Evolutionary conservation across 2,888 invertebrate species (phyloP).

Genomic region (Sepiola atlantica): DNA sequence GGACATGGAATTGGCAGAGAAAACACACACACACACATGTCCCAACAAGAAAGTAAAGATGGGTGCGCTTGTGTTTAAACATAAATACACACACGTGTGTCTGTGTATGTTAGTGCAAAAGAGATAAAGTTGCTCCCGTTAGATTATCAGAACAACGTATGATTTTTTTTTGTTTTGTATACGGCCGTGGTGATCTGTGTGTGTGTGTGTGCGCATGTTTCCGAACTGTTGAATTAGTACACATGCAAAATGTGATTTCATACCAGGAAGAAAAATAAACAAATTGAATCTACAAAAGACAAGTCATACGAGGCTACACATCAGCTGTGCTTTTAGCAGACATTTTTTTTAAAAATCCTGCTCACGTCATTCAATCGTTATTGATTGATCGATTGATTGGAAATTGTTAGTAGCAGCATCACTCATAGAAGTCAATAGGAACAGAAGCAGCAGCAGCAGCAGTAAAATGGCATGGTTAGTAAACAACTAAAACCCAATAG

Average conservation of each 20-base stretch:
- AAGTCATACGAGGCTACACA: neutral
- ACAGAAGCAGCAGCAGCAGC: neutral
- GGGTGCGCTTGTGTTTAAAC: neutral
- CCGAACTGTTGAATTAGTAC: too few species aligned
- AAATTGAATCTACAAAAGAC: too few species aligned
- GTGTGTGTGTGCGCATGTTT: too few species aligned
- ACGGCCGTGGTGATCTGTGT: too few species aligned
- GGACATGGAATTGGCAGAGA: neutral
- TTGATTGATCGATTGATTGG: neutral
- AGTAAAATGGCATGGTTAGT: neutral
- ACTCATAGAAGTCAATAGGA: neutral
- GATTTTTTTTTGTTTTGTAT: neutral
- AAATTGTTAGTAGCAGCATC: constrained; percentile 32
- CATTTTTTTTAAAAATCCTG: neutral
- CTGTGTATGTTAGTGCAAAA: neutral
- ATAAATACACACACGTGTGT: neutral
- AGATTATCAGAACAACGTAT: neutral
- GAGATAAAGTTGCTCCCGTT: neutral
- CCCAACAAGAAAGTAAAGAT: neutral
- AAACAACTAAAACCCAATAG: neutral
- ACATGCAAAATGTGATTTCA: too few species aligned
- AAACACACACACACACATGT: neutral
- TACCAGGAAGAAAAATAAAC: too few species aligned
- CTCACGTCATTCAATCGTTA: neutral
- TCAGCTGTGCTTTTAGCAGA: neutral